phyloP scores from a whole-genome alignment of 2,113 vertebrate species.

The Apteryx mantelli region DNA sequence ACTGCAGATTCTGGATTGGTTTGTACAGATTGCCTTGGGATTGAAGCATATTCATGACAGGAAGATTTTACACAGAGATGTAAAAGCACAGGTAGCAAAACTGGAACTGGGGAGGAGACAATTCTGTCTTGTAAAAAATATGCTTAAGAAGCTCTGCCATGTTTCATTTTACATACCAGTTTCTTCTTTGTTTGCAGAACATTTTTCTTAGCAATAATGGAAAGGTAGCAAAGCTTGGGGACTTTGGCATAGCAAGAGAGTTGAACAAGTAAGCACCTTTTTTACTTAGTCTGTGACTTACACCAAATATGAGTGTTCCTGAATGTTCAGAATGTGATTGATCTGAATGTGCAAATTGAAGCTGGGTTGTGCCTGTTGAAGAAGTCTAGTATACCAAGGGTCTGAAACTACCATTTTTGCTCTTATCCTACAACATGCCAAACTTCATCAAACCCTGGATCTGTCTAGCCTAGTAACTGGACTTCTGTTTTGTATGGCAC shows the following conservation, averaged over 20 bases:
- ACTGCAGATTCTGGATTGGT: slow-evolving; percentile 88
- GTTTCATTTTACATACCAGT: neutral
- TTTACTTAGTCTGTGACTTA: neutral
- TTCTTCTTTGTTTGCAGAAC: slow-evolving; percentile 80
- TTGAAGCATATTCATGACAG: slow-evolving; percentile 94
- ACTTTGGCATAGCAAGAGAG: slow-evolving; percentile 93
- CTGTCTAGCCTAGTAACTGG: neutral
- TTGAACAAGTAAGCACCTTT: slow-evolving; percentile 86
- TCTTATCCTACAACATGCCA: neutral
- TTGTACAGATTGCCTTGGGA: slow-evolving; percentile 93
- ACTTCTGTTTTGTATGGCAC: neutral
- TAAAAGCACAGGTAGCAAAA: slow-evolving; percentile 89
- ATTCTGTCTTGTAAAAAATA: neutral
- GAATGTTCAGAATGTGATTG: neutral
- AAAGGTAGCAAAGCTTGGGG: slow-evolving; percentile 88
- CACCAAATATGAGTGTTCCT: neutral
- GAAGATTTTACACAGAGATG: slow-evolving; percentile 92
- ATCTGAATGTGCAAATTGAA: neutral
- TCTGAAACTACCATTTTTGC: neutral
- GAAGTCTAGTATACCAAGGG: neutral
- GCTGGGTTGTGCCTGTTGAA: neutral
- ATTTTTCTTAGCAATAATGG: slow-evolving; percentile 90
- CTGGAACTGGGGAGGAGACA: neutral
- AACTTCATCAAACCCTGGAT: neutral
- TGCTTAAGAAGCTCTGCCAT: neutral